Conservation (phyloP, 2,113 vertebrate genomes). For the Oreotrochilus melanogaster region DNA sequence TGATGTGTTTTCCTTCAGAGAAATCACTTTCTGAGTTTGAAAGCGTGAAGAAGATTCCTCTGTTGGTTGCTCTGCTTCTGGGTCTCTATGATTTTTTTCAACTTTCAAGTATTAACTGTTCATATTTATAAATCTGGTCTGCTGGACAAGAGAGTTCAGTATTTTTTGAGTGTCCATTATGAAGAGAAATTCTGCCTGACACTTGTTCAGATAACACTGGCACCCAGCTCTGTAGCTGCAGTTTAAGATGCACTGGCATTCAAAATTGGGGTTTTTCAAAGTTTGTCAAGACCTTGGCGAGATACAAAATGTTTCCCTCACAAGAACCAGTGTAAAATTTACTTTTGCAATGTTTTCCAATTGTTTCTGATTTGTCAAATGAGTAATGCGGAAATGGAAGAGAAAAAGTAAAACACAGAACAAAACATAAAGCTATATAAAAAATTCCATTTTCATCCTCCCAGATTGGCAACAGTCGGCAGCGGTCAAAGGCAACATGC, state of each 20-base stretch:
- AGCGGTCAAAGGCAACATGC: neutral
- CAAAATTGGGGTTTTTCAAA: neutral
- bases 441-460: neutral
- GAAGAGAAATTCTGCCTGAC: conserved; percentile 14
- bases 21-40: conserved; percentile 33
- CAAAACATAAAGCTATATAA: neutral
- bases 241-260: neutral
- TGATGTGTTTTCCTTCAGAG: conserved; percentile 53
- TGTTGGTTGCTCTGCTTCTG: conserved; percentile 49
- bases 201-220: neutral
- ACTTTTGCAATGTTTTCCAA: neutral
- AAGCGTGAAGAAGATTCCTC: conserved; percentile 48
- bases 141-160: neutral
- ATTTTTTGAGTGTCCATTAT: neutral
- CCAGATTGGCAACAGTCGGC: neutral
- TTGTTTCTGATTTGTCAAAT: neutral
- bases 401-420: neutral
- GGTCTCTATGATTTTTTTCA: conserved; percentile 47
- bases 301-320: neutral
- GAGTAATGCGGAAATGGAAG: neutral
- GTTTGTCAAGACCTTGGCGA: neutral
- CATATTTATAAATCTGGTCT: conserved; percentile 46
- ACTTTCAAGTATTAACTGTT: conserved; percentile 37
- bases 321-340: neutral
- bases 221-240: neutral